A percentile compares a stretch with the other conserved stretches of the same genome.
These are phyloP conservation scores for Hemaris fuciformis DNA, from an alignment of 2,888 invertebrate species.

Conservation along the genomic window DNA sequence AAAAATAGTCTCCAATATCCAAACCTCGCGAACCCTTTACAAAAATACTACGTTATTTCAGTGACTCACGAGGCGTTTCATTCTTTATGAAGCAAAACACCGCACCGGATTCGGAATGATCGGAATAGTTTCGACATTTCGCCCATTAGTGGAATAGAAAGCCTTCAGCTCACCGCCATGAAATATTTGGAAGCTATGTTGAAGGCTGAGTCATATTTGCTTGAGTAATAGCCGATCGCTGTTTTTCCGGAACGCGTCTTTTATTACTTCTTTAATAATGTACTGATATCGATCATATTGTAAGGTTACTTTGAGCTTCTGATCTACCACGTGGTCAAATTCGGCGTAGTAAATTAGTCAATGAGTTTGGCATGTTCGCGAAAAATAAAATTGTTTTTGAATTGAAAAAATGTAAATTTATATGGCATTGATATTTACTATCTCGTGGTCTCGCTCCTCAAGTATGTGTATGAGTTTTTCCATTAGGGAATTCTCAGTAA, in stretches of 20 bases:
- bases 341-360: neutral
- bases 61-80: neutral
- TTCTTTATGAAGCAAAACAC: slow-evolving; percentile 19
- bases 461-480: too few species aligned
- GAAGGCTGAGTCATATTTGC: slow-evolving; percentile 17
- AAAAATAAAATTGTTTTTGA: too few species aligned
- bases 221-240: slow-evolving; percentile 22
- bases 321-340: neutral
- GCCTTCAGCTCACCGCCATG: neutral
- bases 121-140: slow-evolving; percentile 26
- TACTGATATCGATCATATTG: slow-evolving; percentile 15
- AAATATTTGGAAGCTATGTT: slow-evolving; percentile 20
- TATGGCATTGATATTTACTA: too few species aligned
- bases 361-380: too few species aligned
- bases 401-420: too few species aligned
- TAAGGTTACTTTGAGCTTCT: slow-evolving; percentile 10
- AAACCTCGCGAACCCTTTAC: neutral
- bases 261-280: slow-evolving; percentile 29
- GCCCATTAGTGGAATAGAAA: slow-evolving; percentile 16
- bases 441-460: too few species aligned
- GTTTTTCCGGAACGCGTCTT: slow-evolving; percentile 19
- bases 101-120: neutral
- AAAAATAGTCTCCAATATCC: neutral
- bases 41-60: neutral
- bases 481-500: too few species aligned